phyloP scores from a whole-genome alignment of 2,888 invertebrate genomes.

The Tromatobia lineatoria region DNA sequence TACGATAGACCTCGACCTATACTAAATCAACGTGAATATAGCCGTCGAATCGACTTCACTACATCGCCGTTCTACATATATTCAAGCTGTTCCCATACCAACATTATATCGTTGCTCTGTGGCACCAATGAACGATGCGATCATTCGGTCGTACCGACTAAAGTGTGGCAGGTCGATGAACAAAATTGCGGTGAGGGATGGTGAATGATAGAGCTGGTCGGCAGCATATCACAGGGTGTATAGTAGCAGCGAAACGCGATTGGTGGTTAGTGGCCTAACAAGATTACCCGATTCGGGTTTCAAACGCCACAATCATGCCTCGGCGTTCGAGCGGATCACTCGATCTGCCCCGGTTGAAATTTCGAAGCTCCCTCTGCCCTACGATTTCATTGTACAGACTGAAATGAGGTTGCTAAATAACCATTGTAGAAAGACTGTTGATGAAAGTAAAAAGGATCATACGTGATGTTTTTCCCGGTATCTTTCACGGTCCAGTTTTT shows the following conservation, averaged over 20 bases:
- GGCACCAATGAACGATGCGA: constrained; percentile 29
- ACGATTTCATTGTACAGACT: not conserved
- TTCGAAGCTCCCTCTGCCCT: not conserved
- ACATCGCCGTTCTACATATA: not conserved
- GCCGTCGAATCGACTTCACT: constrained; percentile 9
- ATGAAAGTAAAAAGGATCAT: too few relatives aligned
- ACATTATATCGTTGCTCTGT: not conserved
- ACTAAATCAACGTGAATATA: constrained; percentile 5
- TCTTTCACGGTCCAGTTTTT: too few relatives aligned
- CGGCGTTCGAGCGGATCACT: constrained; percentile 22
- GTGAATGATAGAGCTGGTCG: constrained; percentile 48
- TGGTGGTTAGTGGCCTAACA: constrained; percentile 66
- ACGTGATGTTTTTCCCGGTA: too few relatives aligned
- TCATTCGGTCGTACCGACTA: constrained; percentile 32
- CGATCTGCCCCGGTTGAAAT: constrained; percentile 1
- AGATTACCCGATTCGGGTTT: constrained; percentile 77
- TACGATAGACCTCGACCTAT: not conserved
- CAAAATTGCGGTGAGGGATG: constrained; percentile 52
- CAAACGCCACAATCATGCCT: constrained; percentile 36
- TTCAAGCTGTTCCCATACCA: constrained; percentile 1
- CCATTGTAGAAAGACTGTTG: not conserved
- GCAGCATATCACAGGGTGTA: constrained; percentile 4
- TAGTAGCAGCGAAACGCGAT: constrained; percentile 39
- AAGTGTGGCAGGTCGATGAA: constrained; percentile 37
- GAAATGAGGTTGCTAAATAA: constrained; percentile 6